Evolutionary conservation across 2,888 invertebrate species (phyloP), one percentile per base, ranked within the genome.

Genomic region (Dendrolimus pini): DNA sequence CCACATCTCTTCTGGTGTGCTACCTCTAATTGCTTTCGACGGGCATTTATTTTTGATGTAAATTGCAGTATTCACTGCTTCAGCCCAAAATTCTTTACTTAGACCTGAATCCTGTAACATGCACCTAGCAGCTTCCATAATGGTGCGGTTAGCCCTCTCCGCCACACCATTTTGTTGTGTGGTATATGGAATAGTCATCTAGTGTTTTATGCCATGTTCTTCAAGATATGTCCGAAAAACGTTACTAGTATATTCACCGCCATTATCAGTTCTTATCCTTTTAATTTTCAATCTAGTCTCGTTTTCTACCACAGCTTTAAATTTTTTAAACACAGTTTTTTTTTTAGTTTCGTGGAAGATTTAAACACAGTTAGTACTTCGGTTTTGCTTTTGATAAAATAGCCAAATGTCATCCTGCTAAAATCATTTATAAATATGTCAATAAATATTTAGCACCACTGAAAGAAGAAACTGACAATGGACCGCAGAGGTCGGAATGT

Each of bases 1-100:
- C 62, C 61, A 62, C 41, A n/a, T 41, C 13, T 60, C 59, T 30
- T 61, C 58, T 41, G 59, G 55, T 41, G 41, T 59, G 9, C 3
- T 14, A 14, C 14, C 14, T 14, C 14, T 14, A 14, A 14, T 14
- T 1, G 14, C 14, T 14, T 14, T 14, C 14, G 14, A 14, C 14
- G 14, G 14, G 14, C 14, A 14, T 14, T 14, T 14, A 14, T 14
- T 14, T 14, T 59, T 59, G 0, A 62, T 7, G 52, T 61, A 62
- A 0, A 56, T 53, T 9, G 62, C 60, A 0, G 59, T 59, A 9
- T 54, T 54, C 1, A 14, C 14, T 14, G 14, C 14, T 14, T 14
- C 14, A 14, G 14, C 14, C 14, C 14, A 14, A 14, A 14, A 14
- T 14, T 14, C 14, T 14, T 14, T 14, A 14, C 14, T 14, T 14